These are phyloP conservation scores for Selenia dentaria DNA, from an alignment of 2,888 invertebrate genomes.

Conservation along the genomic window DNA sequence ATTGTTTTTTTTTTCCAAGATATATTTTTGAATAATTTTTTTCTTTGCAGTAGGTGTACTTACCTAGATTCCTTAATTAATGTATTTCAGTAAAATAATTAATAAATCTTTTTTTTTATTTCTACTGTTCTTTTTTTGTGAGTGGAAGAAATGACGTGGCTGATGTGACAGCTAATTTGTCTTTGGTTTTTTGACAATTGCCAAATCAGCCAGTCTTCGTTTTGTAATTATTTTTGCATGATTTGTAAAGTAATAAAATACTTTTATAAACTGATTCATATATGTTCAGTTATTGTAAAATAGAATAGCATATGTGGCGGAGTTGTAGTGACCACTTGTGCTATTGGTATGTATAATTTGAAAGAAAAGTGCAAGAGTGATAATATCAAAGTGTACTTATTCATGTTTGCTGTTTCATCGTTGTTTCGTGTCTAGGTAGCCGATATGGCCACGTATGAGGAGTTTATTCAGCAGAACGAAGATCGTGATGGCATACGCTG, in stretches of 20 bases:
- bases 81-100: too few species aligned
- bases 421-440: slow-evolving; percentile 54
- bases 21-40: too few species aligned
- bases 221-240: slow-evolving; percentile 39
- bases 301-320: slow-evolving; percentile 45
- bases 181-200: slow-evolving; percentile 74
- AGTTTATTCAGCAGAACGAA: slow-evolving; percentile 99
- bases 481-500: slow-evolving; percentile 98
- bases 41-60: too few species aligned
- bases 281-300: slow-evolving; percentile 33
- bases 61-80: too few species aligned
- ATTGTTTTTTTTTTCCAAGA: too few species aligned
- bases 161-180: slow-evolving; percentile 71
- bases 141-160: slow-evolving; percentile 81
- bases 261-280: too few species aligned
- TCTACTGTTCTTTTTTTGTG: too few species aligned
- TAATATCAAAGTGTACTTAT: slow-evolving; percentile 34
- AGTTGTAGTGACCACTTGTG: slow-evolving; percentile 44
- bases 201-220: slow-evolving; percentile 78
- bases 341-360: slow-evolving; percentile 56
- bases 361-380: slow-evolving; percentile 22
- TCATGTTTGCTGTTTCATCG: slow-evolving; percentile 35
- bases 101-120: too few species aligned
- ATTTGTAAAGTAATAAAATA: too few species aligned
- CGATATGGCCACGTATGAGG: slow-evolving; percentile 95